These are phyloP conservation scores for Agriopis marginaria DNA, from an alignment of 2,888 invertebrate species.

Conservation along the genomic window DNA sequence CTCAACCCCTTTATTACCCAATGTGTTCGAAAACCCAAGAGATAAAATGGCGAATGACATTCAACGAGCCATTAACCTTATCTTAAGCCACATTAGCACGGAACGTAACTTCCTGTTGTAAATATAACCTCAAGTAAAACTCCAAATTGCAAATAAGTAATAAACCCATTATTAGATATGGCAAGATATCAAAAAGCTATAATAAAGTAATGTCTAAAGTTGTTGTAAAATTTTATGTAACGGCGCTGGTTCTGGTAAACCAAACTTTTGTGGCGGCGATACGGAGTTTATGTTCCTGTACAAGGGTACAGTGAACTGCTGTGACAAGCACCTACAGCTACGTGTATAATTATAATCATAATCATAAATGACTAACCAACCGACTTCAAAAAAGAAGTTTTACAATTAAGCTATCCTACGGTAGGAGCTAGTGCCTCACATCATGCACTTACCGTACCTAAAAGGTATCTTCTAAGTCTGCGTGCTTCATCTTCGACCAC, in stretches of 20 bases:
- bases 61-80: conserved; percentile 41
- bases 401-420: too few species aligned
- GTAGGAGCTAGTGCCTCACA: too few species aligned
- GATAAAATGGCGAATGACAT: conserved; percentile 25
- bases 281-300: conserved; percentile 66
- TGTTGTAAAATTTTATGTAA: conserved; percentile 83
- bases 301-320: conserved; percentile 44
- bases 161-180: conserved; percentile 77
- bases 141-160: conserved; percentile 73
- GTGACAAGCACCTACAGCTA: background rate
- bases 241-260: conserved; percentile 73
- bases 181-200: conserved; percentile 80
- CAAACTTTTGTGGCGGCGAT: conserved; percentile 73
- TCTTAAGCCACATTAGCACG: conserved; percentile 40
- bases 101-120: conserved; percentile 44
- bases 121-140: conserved; percentile 61
- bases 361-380: too few species aligned
- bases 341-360: too few species aligned
- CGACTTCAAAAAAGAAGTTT: too few species aligned
- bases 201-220: conserved; percentile 78
- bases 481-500: too few species aligned
- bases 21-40: conserved; percentile 14
- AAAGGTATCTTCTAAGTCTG: too few species aligned
- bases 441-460: too few species aligned
- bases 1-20: conserved; percentile 21